These are phyloP conservation scores for Otolemur crassicaudatus DNA, from an alignment of 2,797 vertebrate species.

Conservation along the genomic window DNA sequence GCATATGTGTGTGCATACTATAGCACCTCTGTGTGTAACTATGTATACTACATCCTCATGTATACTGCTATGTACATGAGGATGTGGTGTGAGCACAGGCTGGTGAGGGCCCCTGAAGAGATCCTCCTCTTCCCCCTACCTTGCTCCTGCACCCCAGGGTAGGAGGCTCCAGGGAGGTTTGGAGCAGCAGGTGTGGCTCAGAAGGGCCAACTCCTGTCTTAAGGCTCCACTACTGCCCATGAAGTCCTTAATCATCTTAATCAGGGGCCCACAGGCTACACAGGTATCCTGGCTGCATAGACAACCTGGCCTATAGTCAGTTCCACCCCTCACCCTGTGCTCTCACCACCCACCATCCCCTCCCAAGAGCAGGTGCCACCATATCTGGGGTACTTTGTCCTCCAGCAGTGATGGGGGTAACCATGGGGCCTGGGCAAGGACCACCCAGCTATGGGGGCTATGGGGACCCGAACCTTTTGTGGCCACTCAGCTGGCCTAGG, in stretches of 20 bases:
- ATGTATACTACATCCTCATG: not conserved
- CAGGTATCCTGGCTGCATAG: not conserved
- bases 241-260: not conserved
- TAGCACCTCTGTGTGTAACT: not conserved
- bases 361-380: not conserved
- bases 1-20: no score
- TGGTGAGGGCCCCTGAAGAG: not conserved
- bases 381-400: no score
- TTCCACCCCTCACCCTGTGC: no score
- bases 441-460: not conserved
- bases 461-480: not conserved
- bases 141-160: not conserved
- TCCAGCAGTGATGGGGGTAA: no score
- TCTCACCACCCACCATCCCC: not conserved
- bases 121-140: not conserved
- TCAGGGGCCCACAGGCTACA: no score
- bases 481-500: no score
- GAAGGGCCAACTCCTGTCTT: not conserved
- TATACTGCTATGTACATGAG: not conserved
- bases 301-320: not conserved
- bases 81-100: not conserved
- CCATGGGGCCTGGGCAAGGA: not conserved
- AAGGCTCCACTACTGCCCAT: not conserved
- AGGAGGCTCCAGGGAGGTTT: no score
- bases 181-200: not conserved